phyloP scores from a whole-genome alignment of 1,140 invertebrate genomes.

The Episyrphus balteatus region DNA sequence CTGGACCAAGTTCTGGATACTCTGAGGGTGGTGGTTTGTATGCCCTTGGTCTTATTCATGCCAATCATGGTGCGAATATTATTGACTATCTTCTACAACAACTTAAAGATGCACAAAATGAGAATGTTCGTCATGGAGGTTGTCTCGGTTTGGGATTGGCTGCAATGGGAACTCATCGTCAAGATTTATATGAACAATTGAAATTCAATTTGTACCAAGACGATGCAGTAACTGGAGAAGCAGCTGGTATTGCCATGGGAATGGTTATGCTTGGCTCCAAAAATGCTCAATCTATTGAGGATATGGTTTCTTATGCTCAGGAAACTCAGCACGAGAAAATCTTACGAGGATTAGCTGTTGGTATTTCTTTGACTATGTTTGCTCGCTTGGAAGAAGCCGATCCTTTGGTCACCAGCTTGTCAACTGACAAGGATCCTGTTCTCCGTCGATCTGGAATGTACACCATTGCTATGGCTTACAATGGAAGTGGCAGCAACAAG shows the following conservation, averaged over 20 bases:
- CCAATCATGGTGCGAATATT: constrained; percentile 96
- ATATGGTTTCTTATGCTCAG: constrained; percentile 73
- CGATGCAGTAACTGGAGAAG: constrained; percentile 97
- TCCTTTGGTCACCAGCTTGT: constrained; percentile 77
- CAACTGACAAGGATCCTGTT: constrained; percentile 78
- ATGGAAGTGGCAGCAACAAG: constrained; percentile 93
- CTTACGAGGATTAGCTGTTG: constrained; percentile 84
- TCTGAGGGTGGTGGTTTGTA: constrained; percentile 97
- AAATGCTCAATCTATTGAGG: constrained; percentile 75
- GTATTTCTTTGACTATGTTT: constrained; percentile 95
- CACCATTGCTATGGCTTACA: constrained; percentile 96
- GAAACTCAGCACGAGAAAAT: constrained; percentile 92
- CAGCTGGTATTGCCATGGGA: constrained; percentile 85
- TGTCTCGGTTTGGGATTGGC: constrained; percentile 93
- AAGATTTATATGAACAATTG: constrained; percentile 90
- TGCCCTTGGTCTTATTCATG: constrained; percentile 95
- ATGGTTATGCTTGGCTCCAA: constrained; percentile 97
- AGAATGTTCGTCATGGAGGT: constrained; percentile 88
- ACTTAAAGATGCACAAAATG: constrained; percentile 88
- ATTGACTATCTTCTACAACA: constrained; percentile 92
- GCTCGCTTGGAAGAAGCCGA: constrained; percentile 93
- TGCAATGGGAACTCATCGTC: constrained; percentile 91
- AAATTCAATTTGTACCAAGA: constrained; percentile 97
- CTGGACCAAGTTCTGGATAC: constrained; percentile 86
- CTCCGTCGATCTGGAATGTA: constrained; percentile 89